These are phyloP conservation scores for Drosophila borborema DNA, from an alignment of 2,888 invertebrate genomes.

Conservation along the genomic window DNA sequence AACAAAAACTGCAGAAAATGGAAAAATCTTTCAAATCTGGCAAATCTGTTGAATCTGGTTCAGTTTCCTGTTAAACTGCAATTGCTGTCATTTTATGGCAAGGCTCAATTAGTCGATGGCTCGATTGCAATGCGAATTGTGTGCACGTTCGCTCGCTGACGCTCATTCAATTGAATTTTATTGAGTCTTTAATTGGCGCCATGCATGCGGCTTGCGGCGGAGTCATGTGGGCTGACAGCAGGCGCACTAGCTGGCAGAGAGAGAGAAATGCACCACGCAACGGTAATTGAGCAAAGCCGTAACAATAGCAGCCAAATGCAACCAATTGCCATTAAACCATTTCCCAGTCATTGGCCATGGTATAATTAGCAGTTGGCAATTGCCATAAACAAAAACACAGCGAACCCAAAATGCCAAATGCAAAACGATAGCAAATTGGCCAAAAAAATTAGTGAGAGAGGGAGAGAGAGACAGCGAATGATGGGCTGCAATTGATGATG, in stretches of 20 bases:
- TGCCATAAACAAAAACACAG: conserved; percentile 56
- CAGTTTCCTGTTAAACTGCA: conserved; percentile 23
- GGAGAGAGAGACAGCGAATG: not conserved
- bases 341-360: conserved; percentile 48
- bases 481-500: not conserved
- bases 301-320: conserved; percentile 60
- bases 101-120: conserved; percentile 37
- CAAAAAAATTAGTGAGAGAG: conserved; percentile 4
- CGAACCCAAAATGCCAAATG: conserved; percentile 34
- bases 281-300: conserved; percentile 56
- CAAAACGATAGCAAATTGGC: conserved; percentile 35
- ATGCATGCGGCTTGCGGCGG: conserved; percentile 48
- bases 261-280: conserved; percentile 7
- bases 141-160: conserved; percentile 2
- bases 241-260: too few relatives aligned
- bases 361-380: conserved; percentile 68
- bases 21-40: conserved; percentile 9
- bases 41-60: conserved; percentile 7
- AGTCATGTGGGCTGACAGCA: not conserved
- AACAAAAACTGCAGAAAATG: not conserved
- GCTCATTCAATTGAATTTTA: conserved; percentile 69
- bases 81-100: conserved; percentile 34
- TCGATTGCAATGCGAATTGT: conserved; percentile 27
- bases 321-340: conserved; percentile 45
- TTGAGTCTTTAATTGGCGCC: conserved; percentile 75